Evolutionary conservation across 2,113 vertebrate genomes (phyloP).

Genomic region (Dermatemys mawii): DNA sequence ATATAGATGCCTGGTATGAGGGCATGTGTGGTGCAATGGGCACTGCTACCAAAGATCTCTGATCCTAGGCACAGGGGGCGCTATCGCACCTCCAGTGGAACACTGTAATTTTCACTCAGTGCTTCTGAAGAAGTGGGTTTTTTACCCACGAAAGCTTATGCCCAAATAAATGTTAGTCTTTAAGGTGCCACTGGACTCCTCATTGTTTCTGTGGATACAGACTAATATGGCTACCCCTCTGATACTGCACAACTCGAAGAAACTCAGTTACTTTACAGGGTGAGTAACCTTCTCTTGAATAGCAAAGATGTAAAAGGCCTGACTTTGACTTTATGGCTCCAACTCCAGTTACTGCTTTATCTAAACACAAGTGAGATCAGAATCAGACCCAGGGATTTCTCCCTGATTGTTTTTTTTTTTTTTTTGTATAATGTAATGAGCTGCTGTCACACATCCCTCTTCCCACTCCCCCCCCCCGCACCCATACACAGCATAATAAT

Average conservation of each 20-base stretch:
- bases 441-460: background rate
- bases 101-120: too few species aligned
- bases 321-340: background rate
- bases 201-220: too few species aligned
- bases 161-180: too few species aligned
- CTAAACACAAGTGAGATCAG: background rate
- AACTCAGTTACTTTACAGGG: background rate
- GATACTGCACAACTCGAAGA: background rate
- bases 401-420: background rate
- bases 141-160: too few species aligned
- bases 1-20: too few species aligned
- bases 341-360: background rate
- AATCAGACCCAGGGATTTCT: background rate
- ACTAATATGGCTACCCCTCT: too few species aligned
- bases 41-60: background rate
- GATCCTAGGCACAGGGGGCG: background rate
- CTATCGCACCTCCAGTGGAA: background rate
- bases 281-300: background rate
- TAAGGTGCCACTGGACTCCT: too few species aligned
- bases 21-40: background rate
- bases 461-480: too few species aligned
- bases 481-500: background rate
- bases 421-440: background rate
- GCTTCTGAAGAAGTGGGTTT: too few species aligned
- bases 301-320: background rate